Evolutionary conservation across 2,797 vertebrate genomes (phyloP), one percentile per base, ranked within the genome.

Genomic region (Odontamblyopus rebecca): DNA sequence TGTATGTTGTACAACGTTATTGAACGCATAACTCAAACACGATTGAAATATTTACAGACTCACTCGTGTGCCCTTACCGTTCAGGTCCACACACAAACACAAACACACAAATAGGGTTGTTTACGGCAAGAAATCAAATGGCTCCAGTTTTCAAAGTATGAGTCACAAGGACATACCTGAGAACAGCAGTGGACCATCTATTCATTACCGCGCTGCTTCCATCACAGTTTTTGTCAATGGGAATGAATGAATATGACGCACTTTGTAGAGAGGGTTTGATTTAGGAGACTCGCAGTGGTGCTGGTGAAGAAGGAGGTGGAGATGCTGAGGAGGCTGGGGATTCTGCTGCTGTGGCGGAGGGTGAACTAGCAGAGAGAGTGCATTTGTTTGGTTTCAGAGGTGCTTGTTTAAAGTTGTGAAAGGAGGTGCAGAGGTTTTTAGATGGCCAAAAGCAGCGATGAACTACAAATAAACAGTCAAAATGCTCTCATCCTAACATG

Each of bases 111-210:
- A 32, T 41, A 13, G 26, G 23, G 62, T 7, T 26, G 5, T 64
- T 44, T 29, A 27, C 2, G 5, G 6, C 57, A 16, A 48, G 1
- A 18, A 16, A 48, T 18, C 7, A 68, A 80, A 74, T 16, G 41
- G 16, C 35, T 69, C 69, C 57, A 75, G n/a, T 35, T 27, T 26
- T 18, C 44, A 32, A 76, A 59, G 27, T 57, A 32, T 82, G 77
- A 86, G 70, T 79, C 82, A 85, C 80, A 85, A 76, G 72, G 67
- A 83, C 68, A 73, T 27, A 69, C 67, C 44, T 53, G 53, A 71
- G 19, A 66, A 32, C 29, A 27, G 59, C 48, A 41, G 11, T 61
- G 54, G 62, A 9, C 18, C 60, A 54, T 72, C 60, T 27, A 23
- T 53, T 71, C 71, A 71, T 54, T 56, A 15, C 30, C 72, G 56